Conservation (phyloP, 2,797 vertebrate genomes). For the Momotus momota region DNA sequence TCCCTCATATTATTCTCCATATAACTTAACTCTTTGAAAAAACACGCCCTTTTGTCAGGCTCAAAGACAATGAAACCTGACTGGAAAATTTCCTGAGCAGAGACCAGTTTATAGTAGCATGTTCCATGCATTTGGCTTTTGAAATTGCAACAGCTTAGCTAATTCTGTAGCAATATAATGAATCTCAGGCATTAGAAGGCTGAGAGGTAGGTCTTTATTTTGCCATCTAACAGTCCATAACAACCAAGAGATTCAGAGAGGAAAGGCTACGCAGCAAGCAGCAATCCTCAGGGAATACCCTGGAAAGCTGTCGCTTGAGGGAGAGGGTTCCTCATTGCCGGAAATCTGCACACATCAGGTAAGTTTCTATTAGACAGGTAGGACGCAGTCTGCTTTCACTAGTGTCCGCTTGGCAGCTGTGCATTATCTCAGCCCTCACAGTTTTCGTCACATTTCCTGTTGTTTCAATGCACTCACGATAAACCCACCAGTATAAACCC, state of each 20-base stretch:
- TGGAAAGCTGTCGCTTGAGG: not conserved
- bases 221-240: not conserved
- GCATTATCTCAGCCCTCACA: not conserved
- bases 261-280: not conserved
- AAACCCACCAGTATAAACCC: not conserved
- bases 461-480: not conserved
- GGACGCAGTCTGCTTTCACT: not conserved
- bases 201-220: constrained; percentile 6
- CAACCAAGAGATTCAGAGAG: not conserved
- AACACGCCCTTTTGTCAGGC: not conserved
- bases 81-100: not conserved
- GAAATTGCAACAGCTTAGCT: not conserved
- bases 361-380: constrained; percentile 18
- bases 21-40: not conserved
- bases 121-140: not conserved
- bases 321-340: not conserved
- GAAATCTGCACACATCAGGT: constrained; percentile 23
- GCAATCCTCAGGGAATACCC: not conserved
- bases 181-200: not conserved
- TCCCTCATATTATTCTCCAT: not conserved
- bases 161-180: not conserved
- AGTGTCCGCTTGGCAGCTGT: not conserved
- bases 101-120: not conserved
- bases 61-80: not conserved
- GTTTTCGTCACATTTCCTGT: constrained; percentile 16